Evolutionary conservation across 1,140 invertebrate species (phyloP).

Genomic region (Drosophila kepulauana): DNA sequence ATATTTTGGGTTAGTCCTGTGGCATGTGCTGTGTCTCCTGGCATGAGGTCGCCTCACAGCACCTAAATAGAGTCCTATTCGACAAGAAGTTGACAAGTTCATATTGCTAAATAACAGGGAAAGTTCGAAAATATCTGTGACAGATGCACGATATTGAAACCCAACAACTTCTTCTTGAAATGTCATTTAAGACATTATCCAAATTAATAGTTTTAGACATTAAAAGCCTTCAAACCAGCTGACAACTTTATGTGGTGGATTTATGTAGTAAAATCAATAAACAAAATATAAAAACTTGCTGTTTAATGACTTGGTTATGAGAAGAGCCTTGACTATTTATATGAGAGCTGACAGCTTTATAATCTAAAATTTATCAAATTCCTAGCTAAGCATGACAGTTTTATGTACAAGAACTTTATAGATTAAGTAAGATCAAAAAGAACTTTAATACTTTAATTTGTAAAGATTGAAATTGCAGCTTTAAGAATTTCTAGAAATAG

Average conservation of each 20-base stretch:
- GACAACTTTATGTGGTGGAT: neutral
- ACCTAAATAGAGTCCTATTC: conserved; percentile 7
- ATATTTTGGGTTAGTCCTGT: conserved; percentile 63
- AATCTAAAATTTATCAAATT: neutral
- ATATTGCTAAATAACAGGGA: neutral
- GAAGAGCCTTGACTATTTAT: neutral
- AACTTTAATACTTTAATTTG: too few species aligned
- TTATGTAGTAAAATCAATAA: neutral
- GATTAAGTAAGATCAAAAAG: neutral
- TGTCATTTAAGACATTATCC: too few species aligned
- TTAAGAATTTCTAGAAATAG: too few species aligned
- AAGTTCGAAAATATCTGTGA: too few species aligned
- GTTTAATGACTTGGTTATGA: neutral
- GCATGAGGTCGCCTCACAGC: conserved; percentile 52
- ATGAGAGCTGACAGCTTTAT: conserved; percentile 4
- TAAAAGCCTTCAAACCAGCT: neutral
- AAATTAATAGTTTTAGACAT: too few species aligned
- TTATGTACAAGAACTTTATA: neutral
- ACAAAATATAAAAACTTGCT: neutral
- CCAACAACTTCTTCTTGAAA: too few species aligned
- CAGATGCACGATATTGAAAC: too few species aligned
- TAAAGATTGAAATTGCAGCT: too few species aligned
- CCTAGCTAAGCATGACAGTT: neutral
- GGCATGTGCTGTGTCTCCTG: conserved; percentile 41
- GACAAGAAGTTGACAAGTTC: conserved; percentile 11